Evolutionary conservation across 2,888 invertebrate species (phyloP).

Genomic region (Trachelus troglodyta): DNA sequence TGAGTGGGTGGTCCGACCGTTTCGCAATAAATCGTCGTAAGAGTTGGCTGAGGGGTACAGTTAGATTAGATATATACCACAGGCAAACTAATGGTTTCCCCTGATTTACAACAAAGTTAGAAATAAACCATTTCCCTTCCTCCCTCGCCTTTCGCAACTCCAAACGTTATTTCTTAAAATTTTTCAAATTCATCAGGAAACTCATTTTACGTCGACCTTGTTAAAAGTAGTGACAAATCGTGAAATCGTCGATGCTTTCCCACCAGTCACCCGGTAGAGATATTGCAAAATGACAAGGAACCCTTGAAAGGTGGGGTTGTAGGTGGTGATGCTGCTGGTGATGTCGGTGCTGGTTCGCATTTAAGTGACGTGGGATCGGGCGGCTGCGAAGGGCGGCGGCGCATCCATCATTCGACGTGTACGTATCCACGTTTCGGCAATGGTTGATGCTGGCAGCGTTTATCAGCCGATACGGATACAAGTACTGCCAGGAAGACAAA

Average conservation of each 20-base stretch:
- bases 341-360: conserved; percentile 16
- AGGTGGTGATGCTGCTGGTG: not conserved
- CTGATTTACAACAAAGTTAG: not conserved
- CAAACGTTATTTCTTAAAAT: not conserved
- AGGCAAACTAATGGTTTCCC: not conserved
- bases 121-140: not conserved
- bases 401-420: conserved; percentile 47
- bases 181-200: not conserved
- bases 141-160: not conserved
- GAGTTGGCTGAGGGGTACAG: not conserved
- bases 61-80: not conserved
- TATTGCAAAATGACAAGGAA: conserved; percentile 7
- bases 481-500: conserved; percentile 19
- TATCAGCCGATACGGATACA: conserved; percentile 1
- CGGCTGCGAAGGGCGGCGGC: conserved; percentile 41
- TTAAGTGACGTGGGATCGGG: conserved; percentile 55
- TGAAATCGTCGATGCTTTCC: not conserved
- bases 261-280: conserved; percentile 1
- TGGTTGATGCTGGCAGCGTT: not conserved
- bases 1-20: not conserved
- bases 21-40: not conserved
- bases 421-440: not conserved
- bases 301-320: not conserved
- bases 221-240: not conserved
- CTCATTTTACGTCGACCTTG: not conserved